Evolutionary conservation across 1,140 invertebrate genomes (phyloP), one percentile per base, ranked within the genome.

Genomic region (Tetramorium parvispinum): DNA sequence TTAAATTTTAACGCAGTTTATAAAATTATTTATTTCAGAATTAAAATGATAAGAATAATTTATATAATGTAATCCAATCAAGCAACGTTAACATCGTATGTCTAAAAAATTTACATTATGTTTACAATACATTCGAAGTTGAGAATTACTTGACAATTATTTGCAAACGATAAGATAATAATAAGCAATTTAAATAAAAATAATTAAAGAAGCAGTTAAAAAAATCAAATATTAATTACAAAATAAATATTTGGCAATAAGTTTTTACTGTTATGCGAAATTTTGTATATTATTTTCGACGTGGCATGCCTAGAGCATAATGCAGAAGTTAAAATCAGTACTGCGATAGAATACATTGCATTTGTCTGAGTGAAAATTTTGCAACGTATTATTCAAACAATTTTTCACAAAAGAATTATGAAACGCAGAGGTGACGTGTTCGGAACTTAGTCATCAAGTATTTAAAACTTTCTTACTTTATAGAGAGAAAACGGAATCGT

Each of bases 401-500:
- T 40, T 57, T 24, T 40, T 57, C 4, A 11, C 8, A 65, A 43
- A 57, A 59, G 24, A 18, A 18, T 3, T 1, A 77, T 13, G 16
- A 43, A 61, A 61, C n/a, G 11, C 11, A 40, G 21, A 61, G 16
- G 27, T 7, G 46, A 46, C 13, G 40, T 7, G 13, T 40, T 13
- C 3, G 18, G 1, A 6, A 61, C 21, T 63, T 27, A 16, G 3
- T 49, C 49, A 16, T 65, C 43, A 13, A 18, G 53, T 77, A 46
- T 13, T 18, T 78, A 43, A 65, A 78, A 65, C 6, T 78, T 65
- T 46, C 16, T 32, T 78, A 21, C 18, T 46, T 49, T 78, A 24
- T 13, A 63, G 57, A 61, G 10, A 61, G 53, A 75, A 32, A 24
- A 75, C n/a, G 37, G 3, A 63, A 81, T 68, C 11, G 13, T 24